A percentile compares a stretch with the other conserved stretches of the same genome.
Conservation (phyloP, 1,140 invertebrate genomes). For the Danaus plexippus region DNA sequence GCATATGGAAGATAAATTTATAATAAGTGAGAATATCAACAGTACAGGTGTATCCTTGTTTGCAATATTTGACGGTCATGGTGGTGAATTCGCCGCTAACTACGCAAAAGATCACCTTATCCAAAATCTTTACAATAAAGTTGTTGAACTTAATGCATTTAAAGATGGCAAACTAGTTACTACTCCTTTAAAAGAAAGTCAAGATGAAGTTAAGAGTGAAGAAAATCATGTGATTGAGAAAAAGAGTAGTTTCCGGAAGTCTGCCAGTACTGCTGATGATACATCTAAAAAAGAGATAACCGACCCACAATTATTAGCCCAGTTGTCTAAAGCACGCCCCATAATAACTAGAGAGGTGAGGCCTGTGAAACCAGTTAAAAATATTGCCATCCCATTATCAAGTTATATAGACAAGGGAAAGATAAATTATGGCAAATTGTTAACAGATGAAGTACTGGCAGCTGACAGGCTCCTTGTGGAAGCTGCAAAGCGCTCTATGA, state of each 20-base stretch:
- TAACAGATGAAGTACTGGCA: conserved; percentile 88
- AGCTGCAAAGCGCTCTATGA: conserved; percentile 84
- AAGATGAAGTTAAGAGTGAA: conserved; percentile 59
- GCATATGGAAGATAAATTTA: conserved; percentile 95
- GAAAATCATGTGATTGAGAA: conserved; percentile 65
- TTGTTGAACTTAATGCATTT: conserved; percentile 80
- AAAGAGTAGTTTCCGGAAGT: conserved; percentile 78
- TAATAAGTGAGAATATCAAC: conserved; percentile 83
- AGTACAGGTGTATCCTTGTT: conserved; percentile 86
- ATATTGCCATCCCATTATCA: conserved; percentile 49
- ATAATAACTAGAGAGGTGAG: conserved; percentile 79
- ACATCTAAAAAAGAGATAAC: conserved; percentile 75
- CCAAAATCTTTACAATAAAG: conserved; percentile 82
- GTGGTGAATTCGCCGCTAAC: conserved; percentile 94
- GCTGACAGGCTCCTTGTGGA: conserved; percentile 86
- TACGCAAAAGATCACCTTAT: conserved; percentile 88
- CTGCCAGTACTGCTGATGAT: conserved; percentile 73
- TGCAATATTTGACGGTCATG: conserved; percentile 96
- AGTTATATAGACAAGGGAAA: conserved; percentile 79
- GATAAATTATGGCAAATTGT: conserved; percentile 84
- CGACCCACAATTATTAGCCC: conserved; percentile 77
- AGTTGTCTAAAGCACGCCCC: conserved; percentile 75
- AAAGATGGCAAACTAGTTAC: conserved; percentile 73
- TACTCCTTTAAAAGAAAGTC: conserved; percentile 49
- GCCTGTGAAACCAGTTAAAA: conserved; percentile 51